Conservation (phyloP, 2,797 vertebrate genomes). For the Gallinago nigripennis region DNA sequence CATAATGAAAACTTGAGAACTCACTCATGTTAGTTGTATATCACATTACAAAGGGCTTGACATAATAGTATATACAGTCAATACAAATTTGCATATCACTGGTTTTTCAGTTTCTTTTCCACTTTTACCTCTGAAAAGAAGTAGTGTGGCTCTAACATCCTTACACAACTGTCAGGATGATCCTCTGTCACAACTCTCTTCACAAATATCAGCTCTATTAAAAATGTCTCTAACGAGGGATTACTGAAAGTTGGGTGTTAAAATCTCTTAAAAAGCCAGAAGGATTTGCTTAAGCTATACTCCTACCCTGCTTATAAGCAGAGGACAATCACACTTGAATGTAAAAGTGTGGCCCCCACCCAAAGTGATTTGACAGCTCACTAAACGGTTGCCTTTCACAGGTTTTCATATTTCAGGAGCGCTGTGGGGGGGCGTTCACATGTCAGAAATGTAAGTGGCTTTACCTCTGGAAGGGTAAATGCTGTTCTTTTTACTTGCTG, state of each 20-base stretch:
- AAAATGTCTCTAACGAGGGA: not conserved
- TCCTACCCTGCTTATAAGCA: not conserved
- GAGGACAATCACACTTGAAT: no score
- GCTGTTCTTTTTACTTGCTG: rapidly evolving
- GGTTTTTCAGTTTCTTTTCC: not conserved
- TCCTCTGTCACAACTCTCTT: not conserved
- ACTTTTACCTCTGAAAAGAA: not conserved
- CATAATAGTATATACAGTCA: rapidly evolving
- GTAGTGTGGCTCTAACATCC: not conserved
- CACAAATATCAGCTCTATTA: no score
- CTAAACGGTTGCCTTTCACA: not conserved
- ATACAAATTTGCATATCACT: not conserved
- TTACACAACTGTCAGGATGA: no score
- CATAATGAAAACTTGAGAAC: not conserved
- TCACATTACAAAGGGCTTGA: not conserved
- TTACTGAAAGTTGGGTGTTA: no score
- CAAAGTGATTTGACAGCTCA: rapidly evolving
- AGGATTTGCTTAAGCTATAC: not conserved
- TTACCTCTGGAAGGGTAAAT: not conserved
- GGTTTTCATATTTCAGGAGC: not conserved
- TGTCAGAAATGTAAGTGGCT: not conserved
- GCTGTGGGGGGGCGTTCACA: not conserved
- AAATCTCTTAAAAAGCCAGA: not conserved
- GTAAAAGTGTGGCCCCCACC: no score
- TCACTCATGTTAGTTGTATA: rapidly evolving